Evolutionary conservation across 2,888 invertebrate species (phyloP), one percentile per base, ranked within the genome.

Genomic region (Saturnia japonica): DNA sequence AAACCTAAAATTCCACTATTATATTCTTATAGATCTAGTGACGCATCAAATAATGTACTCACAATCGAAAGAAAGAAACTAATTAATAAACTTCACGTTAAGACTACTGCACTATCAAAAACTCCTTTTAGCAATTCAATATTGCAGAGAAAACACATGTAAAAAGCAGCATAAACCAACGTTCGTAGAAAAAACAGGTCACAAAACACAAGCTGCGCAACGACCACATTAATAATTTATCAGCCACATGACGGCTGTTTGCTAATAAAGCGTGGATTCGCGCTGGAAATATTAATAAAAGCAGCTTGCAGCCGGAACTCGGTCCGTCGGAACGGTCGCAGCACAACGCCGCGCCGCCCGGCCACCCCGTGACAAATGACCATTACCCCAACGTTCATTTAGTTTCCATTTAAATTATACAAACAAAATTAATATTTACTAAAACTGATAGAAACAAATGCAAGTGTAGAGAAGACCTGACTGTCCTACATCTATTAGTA

Each of bases 201-300:
- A 83, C 86, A 85, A 84, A 86, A 87, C 83, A 83, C 89, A 91
- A 86, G 88, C 92, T 89, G 91, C 79, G 88, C 85, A 78, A 82
- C 82, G 83, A 91, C 93, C 93, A 88, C 93, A 92, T 94, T 93
- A 93, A 94, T 94, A 94, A 94, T 93, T 93, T 93, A 93, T 93
- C 93, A 93, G 91, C 90, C 93, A 82, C 89, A 91, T 93, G 93
- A 94, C 93, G 91, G 89, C 89, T 93, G 93, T 93, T 93, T 93
- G 91, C 93, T 93, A 94, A 94, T 94, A 94, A 93, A 93, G 91
- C 93, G 90, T 86, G 87, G 90, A 91, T 91, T 93, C 90, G 87
- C 88, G 82, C 86, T 91, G 91, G 90, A 93, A 93, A 93, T 94
- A 93, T 94, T 93, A 94, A 94, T 93, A 93, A 94, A 93, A 92